These are phyloP conservation scores for Chelonus formosanus DNA, from an alignment of 2,888 invertebrate genomes.

Conservation along the genomic window DNA sequence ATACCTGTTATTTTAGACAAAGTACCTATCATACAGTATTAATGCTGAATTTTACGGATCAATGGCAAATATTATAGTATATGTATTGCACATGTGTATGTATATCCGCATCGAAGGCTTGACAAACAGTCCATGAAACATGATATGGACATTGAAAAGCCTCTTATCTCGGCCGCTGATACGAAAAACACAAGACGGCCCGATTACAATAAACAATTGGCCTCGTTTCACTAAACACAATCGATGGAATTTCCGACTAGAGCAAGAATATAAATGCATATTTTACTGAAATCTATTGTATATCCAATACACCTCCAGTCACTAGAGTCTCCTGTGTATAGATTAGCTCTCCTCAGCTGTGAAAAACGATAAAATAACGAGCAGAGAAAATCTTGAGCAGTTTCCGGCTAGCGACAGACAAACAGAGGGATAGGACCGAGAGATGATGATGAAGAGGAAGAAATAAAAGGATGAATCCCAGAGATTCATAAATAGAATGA, in stretches of 20 bases:
- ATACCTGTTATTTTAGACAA: no score
- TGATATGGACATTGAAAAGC: slow-evolving; percentile 41
- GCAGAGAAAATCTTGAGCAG: no score
- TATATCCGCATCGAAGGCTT: slow-evolving; percentile 17
- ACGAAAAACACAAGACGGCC: slow-evolving; percentile 46
- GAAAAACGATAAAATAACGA: no score
- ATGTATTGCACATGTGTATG: slow-evolving; percentile 3
- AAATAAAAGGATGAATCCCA: slow-evolving; percentile 8
- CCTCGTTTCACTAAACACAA: slow-evolving; percentile 40
- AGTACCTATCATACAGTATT: no score
- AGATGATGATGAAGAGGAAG: no score
- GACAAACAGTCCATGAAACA: slow-evolving; percentile 28
- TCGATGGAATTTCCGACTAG: slow-evolving; percentile 39
- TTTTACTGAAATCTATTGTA: not conserved
- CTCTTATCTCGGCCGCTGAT: slow-evolving; percentile 47
- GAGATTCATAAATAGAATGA: slow-evolving; percentile 17
- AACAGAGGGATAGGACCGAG: not conserved
- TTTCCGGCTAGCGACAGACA: no score
- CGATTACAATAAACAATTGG: slow-evolving; percentile 49
- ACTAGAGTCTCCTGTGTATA: not conserved
- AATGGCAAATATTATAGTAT: slow-evolving; percentile 8
- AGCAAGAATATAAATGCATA: no score
- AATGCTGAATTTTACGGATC: not conserved
- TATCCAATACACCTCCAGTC: slow-evolving; percentile 29
- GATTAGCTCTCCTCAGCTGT: no score